These are phyloP conservation scores for Caenorhabditis inopinata DNA, from an alignment of 1,140 invertebrate genomes.

Conservation along the genomic window DNA sequence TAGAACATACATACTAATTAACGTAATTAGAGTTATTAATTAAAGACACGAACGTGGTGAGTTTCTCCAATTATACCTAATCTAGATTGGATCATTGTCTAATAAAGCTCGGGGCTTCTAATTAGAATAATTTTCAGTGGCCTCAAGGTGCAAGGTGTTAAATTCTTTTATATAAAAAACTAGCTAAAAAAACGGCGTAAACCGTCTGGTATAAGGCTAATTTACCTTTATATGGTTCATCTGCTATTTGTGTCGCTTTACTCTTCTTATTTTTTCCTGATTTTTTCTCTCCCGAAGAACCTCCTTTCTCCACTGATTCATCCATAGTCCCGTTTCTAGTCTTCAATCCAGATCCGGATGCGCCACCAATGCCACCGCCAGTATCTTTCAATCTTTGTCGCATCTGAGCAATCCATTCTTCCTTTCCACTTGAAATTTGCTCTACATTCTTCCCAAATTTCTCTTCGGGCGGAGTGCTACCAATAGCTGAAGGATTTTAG, in stretches of 20 bases:
- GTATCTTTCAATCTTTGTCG: conserved; percentile 37
- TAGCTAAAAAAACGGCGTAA: too few relatives aligned
- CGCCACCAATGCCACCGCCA: conserved; percentile 19
- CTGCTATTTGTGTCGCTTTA: conserved; percentile 21
- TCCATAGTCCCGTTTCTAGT: neutral
- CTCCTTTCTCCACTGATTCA: neutral
- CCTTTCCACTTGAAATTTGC: conserved; percentile 48
- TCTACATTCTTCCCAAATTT: conserved; percentile 48
- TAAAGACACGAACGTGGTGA: too few relatives aligned
- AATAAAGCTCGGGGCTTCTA: too few relatives aligned
- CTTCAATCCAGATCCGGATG: neutral
- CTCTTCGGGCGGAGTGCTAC: conserved; percentile 32
- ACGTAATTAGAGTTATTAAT: too few relatives aligned
- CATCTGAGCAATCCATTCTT: conserved; percentile 52
- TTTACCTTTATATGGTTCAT: conserved; percentile 30
- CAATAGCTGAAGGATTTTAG: conserved; percentile 21
- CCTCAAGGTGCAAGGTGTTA: too few relatives aligned
- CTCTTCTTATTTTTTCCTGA: conserved; percentile 40
- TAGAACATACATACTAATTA: too few relatives aligned
- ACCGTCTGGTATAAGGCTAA: too few relatives aligned
- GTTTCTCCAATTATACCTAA: too few relatives aligned
- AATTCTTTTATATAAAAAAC: too few relatives aligned
- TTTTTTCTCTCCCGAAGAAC: neutral
- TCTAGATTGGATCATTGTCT: too few relatives aligned
- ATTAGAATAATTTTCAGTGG: too few relatives aligned